phyloP scores from a whole-genome alignment of 1,140 invertebrate genomes.

The Drosophila pectinifera region DNA sequence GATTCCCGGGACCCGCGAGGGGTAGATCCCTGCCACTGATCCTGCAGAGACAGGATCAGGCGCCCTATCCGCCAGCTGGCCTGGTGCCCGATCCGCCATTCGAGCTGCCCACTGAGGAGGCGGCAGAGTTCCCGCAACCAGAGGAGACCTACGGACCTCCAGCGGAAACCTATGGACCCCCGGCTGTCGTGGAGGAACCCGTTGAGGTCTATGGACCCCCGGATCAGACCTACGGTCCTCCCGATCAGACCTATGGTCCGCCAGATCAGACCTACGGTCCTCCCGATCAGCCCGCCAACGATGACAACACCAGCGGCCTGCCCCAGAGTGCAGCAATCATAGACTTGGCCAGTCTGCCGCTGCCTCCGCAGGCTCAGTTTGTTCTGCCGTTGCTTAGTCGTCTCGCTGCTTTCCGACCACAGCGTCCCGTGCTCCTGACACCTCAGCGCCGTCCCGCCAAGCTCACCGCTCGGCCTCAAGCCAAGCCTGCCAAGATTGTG shows the following conservation, averaged over 20 bases:
- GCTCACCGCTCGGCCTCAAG: slow-evolving; percentile 37
- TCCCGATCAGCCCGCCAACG: slow-evolving; percentile 42
- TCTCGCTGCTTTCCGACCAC: slow-evolving; percentile 54
- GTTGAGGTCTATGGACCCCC: slow-evolving; percentile 35
- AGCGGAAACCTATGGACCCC: slow-evolving; percentile 49
- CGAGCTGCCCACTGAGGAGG: slow-evolving; percentile 68
- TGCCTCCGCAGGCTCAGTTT: slow-evolving; percentile 60
- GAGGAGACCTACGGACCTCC: slow-evolving; percentile 64
- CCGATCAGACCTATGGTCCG: slow-evolving; percentile 40
- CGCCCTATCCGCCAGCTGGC: slow-evolving; percentile 75
- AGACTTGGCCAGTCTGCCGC: slow-evolving; percentile 51
- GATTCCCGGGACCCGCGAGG: slow-evolving; percentile 51
- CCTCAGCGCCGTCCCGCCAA: slow-evolving; percentile 59
- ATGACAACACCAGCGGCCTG: slow-evolving; percentile 5
- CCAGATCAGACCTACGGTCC: slow-evolving; percentile 50
- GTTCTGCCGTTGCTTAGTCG: slow-evolving; percentile 63
- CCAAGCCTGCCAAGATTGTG: slow-evolving; percentile 46
- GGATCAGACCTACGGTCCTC: slow-evolving; percentile 32
- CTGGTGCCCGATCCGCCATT: slow-evolving; percentile 69
- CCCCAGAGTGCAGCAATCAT: slow-evolving; percentile 58
- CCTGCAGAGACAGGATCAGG: slow-evolving; percentile 53
- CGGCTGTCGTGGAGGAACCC: slow-evolving; percentile 31
- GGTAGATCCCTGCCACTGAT: slow-evolving; percentile 11
- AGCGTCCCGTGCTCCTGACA: slow-evolving; percentile 22
- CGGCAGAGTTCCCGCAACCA: slow-evolving; percentile 46